These are phyloP conservation scores for Uloborus plumipes DNA, from an alignment of 2,888 invertebrate genomes.

Conservation along the genomic window DNA sequence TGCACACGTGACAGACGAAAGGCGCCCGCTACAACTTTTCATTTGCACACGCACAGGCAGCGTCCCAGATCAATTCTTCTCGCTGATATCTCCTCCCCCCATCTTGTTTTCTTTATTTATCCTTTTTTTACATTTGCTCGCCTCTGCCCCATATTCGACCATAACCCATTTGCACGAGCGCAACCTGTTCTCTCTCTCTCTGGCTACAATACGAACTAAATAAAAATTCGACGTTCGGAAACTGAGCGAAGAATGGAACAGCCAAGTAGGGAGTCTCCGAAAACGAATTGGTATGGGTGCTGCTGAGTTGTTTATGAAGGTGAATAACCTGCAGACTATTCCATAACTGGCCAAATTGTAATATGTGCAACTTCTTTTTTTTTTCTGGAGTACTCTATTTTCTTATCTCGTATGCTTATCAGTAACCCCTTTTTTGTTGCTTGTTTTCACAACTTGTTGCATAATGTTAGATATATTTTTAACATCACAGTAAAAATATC, in stretches of 20 bases:
- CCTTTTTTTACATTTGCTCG: constrained; percentile 2
- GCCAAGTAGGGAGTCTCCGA: neutral
- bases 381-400: too few relatives aligned
- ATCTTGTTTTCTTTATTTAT: neutral
- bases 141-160: constrained; percentile 21
- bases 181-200: constrained; percentile 9
- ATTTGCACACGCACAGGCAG: neutral
- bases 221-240: constrained; percentile 10
- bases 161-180: constrained; percentile 22
- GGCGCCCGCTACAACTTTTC: neutral
- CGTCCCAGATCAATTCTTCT: constrained; percentile 6
- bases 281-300: neutral
- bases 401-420: too few relatives aligned
- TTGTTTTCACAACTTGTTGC: too few relatives aligned
- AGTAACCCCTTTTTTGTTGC: too few relatives aligned
- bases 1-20: constrained; percentile 5
- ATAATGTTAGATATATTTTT: too few relatives aligned
- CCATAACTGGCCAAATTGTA: too few relatives aligned
- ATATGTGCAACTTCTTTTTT: too few relatives aligned
- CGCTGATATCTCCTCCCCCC: neutral
- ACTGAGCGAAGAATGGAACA: neutral
- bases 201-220: constrained; percentile 12
- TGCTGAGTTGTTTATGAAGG: neutral
- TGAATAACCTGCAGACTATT: constrained; percentile 9
- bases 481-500: too few relatives aligned